Conservation (phyloP, 2,797 vertebrate genomes). For the Eurystomus glaucurus region DNA sequence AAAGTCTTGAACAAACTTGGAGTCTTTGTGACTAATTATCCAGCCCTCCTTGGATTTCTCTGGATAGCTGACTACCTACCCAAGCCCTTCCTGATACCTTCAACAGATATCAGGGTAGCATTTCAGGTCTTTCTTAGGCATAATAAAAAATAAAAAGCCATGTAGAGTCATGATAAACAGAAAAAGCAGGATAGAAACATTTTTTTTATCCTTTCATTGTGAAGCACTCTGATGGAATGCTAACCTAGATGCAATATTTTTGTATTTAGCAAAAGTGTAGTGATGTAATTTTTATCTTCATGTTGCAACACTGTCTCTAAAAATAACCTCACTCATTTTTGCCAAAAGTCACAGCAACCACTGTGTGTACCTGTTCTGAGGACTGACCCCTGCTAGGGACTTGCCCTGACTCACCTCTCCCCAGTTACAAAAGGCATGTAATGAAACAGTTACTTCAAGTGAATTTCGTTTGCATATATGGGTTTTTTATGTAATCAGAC, state of each 20-base stretch:
- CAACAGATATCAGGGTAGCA: not conserved
- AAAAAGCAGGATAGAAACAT: not conserved
- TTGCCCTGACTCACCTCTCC: not conserved
- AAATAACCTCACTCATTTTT: not conserved
- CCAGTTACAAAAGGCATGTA: not conserved
- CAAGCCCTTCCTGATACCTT: not conserved
- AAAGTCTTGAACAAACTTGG: not conserved
- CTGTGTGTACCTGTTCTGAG: not conserved
- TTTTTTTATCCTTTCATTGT: not conserved
- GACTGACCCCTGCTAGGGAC: not conserved
- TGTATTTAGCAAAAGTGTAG: not conserved
- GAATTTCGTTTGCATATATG: not conserved
- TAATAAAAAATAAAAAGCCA: not conserved
- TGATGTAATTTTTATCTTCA: constrained; percentile 25
- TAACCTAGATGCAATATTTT: not conserved
- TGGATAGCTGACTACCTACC: not conserved
- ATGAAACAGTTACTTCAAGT: not conserved
- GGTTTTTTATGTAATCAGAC: not conserved
- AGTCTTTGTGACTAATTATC: not conserved
- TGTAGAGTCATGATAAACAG: not conserved
- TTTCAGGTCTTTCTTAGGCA: not conserved
- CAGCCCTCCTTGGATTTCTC: not conserved
- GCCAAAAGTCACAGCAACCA: not conserved
- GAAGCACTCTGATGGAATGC: not conserved
- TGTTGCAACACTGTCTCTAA: not conserved